Conservation (phyloP, 2,888 invertebrate genomes). For the Hedychridium roseum region DNA sequence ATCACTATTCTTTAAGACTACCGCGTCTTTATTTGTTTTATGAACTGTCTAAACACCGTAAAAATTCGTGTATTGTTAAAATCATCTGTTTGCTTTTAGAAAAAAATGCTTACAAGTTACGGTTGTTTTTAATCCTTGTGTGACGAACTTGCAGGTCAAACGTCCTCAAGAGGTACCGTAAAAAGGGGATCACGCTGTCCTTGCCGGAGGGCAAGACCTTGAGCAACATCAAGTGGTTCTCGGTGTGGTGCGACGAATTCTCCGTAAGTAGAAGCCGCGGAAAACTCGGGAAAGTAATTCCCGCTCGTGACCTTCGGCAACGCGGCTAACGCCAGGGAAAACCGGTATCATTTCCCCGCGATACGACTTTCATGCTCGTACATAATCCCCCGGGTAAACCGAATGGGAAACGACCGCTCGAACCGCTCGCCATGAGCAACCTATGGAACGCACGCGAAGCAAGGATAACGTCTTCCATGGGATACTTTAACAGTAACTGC, state of each 20-base stretch:
- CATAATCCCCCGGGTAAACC: constrained; percentile 7
- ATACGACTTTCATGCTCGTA: constrained; percentile 41
- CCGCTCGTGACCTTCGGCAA: constrained; percentile 37
- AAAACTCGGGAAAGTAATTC: background rate
- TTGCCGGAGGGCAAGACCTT: constrained; percentile 88
- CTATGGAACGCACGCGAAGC: no score
- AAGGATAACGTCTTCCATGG: no score
- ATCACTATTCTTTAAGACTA: no score
- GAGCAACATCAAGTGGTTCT: constrained; percentile 85
- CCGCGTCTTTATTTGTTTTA: no score
- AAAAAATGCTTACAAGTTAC: no score
- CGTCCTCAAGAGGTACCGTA: constrained; percentile 81
- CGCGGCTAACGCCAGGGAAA: constrained; percentile 14
- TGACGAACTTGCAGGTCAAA: constrained; percentile 66
- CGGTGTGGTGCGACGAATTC: constrained; percentile 92
- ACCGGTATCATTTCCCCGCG: constrained; percentile 37
- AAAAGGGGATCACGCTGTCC: constrained; percentile 83
- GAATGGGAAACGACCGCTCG: constrained; percentile 4
- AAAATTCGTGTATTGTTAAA: no score
- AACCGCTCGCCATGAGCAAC: no score
- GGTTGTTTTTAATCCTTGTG: constrained; percentile 11
- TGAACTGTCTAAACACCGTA: no score
- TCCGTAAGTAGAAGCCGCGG: constrained; percentile 71
- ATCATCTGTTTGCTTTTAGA: no score
- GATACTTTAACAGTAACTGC: no score